phyloP scores from a whole-genome alignment of 2,113 vertebrate species.

The Myiagra hebetior region DNA sequence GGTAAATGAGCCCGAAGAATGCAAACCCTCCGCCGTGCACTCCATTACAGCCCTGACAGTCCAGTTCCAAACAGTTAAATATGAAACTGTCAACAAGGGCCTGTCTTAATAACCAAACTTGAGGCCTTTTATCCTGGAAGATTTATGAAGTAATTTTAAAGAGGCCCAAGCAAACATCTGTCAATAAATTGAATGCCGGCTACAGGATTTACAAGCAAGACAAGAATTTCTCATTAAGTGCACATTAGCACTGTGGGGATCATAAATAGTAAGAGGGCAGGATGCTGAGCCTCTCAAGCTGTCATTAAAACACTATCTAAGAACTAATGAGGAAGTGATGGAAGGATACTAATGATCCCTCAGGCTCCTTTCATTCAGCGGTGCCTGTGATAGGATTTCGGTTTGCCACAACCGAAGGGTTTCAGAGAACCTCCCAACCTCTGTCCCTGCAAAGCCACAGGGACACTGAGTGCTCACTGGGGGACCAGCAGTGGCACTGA shows the following conservation, averaged over 20 bases:
- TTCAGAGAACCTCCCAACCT: background rate
- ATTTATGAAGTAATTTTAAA: constrained; percentile 92
- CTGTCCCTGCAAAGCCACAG: background rate
- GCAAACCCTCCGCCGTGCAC: background rate
- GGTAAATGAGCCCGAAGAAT: constrained; percentile 14
- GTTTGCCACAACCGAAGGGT: background rate
- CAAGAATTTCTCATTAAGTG: constrained; percentile 89
- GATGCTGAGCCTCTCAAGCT: constrained; percentile 76
- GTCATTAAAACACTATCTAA: constrained; percentile 83
- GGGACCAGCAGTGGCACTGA: too few relatives aligned
- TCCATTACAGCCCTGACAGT: constrained; percentile 49
- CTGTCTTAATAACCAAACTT: constrained; percentile 85
- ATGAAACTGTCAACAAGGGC: constrained; percentile 83
- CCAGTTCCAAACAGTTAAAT: constrained; percentile 79
- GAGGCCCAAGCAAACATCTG: constrained; percentile 88
- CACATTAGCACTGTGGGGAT: constrained; percentile 85
- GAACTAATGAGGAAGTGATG: constrained; percentile 82
- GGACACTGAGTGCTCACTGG: background rate
- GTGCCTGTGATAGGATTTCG: background rate
- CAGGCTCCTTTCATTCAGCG: constrained; percentile 56
- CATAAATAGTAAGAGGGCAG: constrained; percentile 82
- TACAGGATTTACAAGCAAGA: constrained; percentile 88
- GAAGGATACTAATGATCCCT: constrained; percentile 75
- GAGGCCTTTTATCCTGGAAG: constrained; percentile 86
- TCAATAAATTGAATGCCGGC: constrained; percentile 87